These are phyloP conservation scores for Ateles fusciceps DNA, from an alignment of 2,797 vertebrate genomes.

Conservation along the genomic window DNA sequence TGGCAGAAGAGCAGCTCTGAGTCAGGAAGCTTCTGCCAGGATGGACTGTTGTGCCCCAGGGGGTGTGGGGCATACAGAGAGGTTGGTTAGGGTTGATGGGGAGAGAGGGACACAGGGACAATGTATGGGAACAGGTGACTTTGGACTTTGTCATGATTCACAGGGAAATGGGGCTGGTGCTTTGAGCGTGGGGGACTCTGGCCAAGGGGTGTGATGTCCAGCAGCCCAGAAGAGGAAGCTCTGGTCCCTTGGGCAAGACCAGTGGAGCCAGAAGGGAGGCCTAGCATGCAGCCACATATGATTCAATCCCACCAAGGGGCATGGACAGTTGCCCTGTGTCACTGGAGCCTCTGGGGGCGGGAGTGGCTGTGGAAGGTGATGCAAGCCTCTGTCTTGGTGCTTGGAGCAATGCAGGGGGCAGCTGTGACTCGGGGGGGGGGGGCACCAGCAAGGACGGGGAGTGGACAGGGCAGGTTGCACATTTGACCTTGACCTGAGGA, in stretches of 20 bases:
- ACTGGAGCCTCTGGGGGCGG: not conserved
- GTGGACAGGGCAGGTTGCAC: not conserved
- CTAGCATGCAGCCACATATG: accelerated
- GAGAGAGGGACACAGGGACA: accelerated
- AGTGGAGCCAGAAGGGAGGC: not conserved
- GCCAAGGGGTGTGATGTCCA: not conserved
- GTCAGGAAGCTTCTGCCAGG: too few relatives aligned
- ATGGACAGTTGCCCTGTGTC: not conserved
- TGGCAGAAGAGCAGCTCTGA: not conserved
- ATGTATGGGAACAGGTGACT: accelerated
- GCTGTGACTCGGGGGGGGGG: not conserved
- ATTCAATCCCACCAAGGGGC: not conserved
- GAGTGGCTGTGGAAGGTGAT: accelerated
- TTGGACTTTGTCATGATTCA: not conserved
- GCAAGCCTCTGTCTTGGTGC: not conserved
- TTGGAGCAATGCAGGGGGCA: not conserved
- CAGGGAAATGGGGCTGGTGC: not conserved
- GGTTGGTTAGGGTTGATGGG: not conserved
- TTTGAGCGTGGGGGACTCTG: not conserved
- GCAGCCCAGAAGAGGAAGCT: not conserved
- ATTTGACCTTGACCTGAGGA: not conserved
- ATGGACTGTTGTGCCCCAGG: accelerated
- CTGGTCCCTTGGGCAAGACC: not conserved
- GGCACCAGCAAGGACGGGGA: not conserved
- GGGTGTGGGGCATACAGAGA: accelerated